Percentiles rank a stretch among this genome's conserved stretches.
Evolutionary conservation across 2,888 invertebrate species (phyloP).

Genomic region (Leptogaster cylindrica): DNA sequence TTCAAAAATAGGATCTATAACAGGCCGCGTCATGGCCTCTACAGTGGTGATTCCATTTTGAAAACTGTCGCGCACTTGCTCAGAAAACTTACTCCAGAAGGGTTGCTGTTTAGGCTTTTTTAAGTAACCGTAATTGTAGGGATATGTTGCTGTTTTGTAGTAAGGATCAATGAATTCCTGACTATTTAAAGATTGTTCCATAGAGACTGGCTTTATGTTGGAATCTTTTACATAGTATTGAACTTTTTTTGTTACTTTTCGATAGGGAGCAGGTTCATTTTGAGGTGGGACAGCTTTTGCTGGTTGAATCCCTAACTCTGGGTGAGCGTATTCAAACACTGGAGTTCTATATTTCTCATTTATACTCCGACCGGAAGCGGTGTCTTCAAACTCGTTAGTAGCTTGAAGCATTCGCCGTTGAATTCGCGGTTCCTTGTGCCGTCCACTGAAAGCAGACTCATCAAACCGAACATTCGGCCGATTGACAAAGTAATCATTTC

Average conservation of each 20-base stretch:
- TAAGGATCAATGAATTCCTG: slow-evolving; percentile 62
- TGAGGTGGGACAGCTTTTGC: slow-evolving; percentile 65
- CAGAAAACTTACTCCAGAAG: slow-evolving; percentile 75
- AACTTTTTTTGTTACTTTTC: slow-evolving; percentile 49
- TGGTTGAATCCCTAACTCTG: slow-evolving; percentile 78
- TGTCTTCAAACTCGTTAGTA: slow-evolving; percentile 68
- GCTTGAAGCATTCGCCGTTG: slow-evolving; percentile 76
- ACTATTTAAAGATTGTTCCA: slow-evolving; percentile 46
- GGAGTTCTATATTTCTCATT: slow-evolving; percentile 77
- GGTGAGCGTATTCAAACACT: slow-evolving; percentile 80
- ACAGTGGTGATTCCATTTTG: slow-evolving; percentile 74
- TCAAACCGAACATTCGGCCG: slow-evolving; percentile 60
- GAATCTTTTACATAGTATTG: slow-evolving; percentile 51
- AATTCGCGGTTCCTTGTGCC: slow-evolving; percentile 65
- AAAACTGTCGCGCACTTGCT: slow-evolving; percentile 75
- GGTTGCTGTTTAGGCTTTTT: slow-evolving; percentile 68
- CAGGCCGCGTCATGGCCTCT: slow-evolving; percentile 63
- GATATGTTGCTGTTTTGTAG: slow-evolving; percentile 64
- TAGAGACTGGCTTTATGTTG: slow-evolving; percentile 51
- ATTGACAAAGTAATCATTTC: slow-evolving; percentile 68
- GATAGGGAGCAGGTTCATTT: slow-evolving; percentile 45
- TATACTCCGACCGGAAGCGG: slow-evolving; percentile 63
- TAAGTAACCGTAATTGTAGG: slow-evolving; percentile 69
- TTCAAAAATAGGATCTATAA: slow-evolving; percentile 76
- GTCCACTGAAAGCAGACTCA: slow-evolving; percentile 55